These are phyloP conservation scores for Hydrozoanthus tunicans DNA, from an alignment of 64 coral and sea anemone species.

Conservation along the genomic window DNA sequence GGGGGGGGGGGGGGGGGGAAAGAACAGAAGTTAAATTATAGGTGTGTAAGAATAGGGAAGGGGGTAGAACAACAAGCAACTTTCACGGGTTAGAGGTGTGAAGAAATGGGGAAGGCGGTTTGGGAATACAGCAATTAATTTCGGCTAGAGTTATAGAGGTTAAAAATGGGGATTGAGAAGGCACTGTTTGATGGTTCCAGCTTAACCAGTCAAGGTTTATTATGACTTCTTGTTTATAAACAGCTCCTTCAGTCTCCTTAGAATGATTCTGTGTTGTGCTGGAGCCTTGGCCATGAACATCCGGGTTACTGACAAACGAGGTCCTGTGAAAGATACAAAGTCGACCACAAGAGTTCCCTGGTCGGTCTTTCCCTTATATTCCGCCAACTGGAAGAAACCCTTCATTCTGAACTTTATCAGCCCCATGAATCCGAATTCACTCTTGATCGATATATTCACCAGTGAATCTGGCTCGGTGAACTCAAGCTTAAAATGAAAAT, in stretches of 20 bases:
- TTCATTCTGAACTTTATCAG: constrained; percentile 11
- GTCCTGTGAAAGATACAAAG: constrained; percentile 13
- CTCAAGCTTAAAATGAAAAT: not conserved
- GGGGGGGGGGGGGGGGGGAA: no score
- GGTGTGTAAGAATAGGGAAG: no score
- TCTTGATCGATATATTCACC: not conserved
- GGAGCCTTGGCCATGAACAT: constrained; percentile 10
- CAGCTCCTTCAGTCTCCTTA: constrained; percentile 24
- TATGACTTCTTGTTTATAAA: constrained; percentile 20
- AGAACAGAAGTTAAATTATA: no score
- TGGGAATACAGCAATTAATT: no score
- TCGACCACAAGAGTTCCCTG: constrained; percentile 23
- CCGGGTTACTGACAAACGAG: constrained; percentile 4
- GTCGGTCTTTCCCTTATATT: constrained; percentile 40
- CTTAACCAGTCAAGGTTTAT: not conserved
- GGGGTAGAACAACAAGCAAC: no score
- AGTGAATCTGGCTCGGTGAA: not conserved
- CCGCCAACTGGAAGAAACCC: not conserved
- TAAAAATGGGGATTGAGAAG: no score
- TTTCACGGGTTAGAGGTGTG: no score
- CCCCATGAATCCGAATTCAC: not conserved
- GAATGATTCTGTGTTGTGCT: constrained; percentile 22
- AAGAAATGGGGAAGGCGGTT: no score
- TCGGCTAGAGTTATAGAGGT: no score
- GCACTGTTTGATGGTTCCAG: no score